Conservation (phyloP, 2,888 invertebrate species). For the Watsonalla binaria region DNA sequence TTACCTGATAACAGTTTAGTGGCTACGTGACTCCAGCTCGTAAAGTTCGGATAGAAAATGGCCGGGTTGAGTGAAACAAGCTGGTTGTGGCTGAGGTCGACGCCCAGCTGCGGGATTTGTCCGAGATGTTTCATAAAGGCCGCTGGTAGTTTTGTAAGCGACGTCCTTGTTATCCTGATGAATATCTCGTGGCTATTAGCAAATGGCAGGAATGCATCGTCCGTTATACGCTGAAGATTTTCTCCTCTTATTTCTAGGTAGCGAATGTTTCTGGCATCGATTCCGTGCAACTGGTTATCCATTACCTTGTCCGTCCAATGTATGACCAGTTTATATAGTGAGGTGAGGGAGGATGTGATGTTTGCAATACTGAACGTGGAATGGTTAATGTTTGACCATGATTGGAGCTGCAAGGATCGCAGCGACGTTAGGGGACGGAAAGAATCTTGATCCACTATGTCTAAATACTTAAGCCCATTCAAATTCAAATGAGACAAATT, state of each 20-base stretch:
- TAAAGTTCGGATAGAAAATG: conserved; percentile 91
- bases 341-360: conserved; percentile 84
- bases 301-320: conserved; percentile 86
- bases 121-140: conserved; percentile 88
- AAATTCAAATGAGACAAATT: conserved; percentile 87
- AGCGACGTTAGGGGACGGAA: conserved; percentile 85
- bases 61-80: conserved; percentile 88
- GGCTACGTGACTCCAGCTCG: conserved; percentile 92
- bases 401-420: conserved; percentile 84
- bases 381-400: conserved; percentile 86
- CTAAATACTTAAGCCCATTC: conserved; percentile 84
- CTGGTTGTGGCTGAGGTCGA: conserved; percentile 90
- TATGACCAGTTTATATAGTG: conserved; percentile 86
- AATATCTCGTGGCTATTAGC: conserved; percentile 86
- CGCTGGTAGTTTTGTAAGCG: conserved; percentile 87
- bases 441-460: conserved; percentile 86
- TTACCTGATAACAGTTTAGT: conserved; percentile 90
- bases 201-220: conserved; percentile 87
- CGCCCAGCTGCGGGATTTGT: conserved; percentile 87
- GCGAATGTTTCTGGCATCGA: conserved; percentile 87
- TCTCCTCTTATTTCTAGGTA: conserved; percentile 89
- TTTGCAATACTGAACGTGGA: conserved; percentile 82
- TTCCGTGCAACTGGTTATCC: conserved; percentile 86
- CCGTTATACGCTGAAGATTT: conserved; percentile 85
- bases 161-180: conserved; percentile 87